These are phyloP conservation scores for Sinocyclocheilus rhinocerous DNA, from an alignment of 2,113 vertebrate genomes.

Conservation along the genomic window DNA sequence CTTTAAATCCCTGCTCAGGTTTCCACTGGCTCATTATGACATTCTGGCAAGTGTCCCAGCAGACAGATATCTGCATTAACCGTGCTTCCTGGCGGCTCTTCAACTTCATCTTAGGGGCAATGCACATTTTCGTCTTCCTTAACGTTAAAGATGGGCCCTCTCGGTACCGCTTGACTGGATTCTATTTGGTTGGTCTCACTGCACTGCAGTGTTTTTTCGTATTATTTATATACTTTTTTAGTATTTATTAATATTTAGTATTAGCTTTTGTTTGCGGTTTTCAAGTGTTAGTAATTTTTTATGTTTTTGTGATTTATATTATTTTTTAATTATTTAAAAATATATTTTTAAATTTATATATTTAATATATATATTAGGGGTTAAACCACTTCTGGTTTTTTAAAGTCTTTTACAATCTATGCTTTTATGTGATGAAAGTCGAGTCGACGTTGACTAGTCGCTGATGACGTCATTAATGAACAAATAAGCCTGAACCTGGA, in stretches of 20 bases:
- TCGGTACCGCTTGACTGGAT: conserved; percentile 76
- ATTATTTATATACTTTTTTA: not conserved
- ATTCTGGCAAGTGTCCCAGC: conserved; percentile 88
- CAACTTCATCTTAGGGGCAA: conserved; percentile 79
- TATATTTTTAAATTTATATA: not conserved
- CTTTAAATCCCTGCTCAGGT: conserved; percentile 67
- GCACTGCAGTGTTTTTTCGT: not conserved
- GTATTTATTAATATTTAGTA: not conserved
- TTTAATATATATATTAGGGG: too few relatives aligned
- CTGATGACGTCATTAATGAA: too few relatives aligned
- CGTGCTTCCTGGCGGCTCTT: conserved; percentile 84
- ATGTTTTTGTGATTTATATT: not conserved
- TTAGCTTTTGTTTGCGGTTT: not conserved
- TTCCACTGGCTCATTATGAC: conserved; percentile 87
- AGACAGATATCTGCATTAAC: conserved; percentile 80
- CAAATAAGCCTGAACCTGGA: too few relatives aligned
- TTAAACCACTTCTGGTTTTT: too few relatives aligned
- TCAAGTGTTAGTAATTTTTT: not conserved
- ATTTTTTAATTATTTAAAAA: not conserved
- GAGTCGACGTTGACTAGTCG: too few relatives aligned
- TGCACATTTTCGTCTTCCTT: conserved; percentile 86
- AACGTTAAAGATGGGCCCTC: conserved; percentile 82
- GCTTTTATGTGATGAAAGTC: too few relatives aligned
- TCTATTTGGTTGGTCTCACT: conserved; percentile 79
- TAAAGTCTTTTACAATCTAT: too few relatives aligned